Conservation (phyloP, 2,113 vertebrate species). For the Trematocara zebra region DNA sequence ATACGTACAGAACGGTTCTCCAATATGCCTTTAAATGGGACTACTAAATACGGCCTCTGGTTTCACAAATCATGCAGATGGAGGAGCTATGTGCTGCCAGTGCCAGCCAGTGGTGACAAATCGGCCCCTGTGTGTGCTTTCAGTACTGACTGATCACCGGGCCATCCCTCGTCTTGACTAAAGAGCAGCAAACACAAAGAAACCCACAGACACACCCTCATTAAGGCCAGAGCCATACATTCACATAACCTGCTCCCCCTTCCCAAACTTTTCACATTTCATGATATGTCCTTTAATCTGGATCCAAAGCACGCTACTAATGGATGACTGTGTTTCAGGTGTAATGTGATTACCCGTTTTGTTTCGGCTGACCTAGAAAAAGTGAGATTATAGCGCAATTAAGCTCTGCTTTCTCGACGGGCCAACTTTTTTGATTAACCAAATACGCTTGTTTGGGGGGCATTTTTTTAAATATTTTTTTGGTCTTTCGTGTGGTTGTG, state of each 20-base stretch:
- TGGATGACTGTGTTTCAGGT: constrained; percentile 38
- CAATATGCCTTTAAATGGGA: constrained; percentile 70
- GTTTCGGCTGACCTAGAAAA: constrained; percentile 52
- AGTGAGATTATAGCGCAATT: constrained; percentile 49
- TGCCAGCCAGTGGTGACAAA: constrained; percentile 67
- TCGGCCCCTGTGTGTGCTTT: constrained; percentile 60
- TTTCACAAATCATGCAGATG: constrained; percentile 70
- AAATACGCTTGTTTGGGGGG: background rate
- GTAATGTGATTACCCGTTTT: constrained; percentile 35
- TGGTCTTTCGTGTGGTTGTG: background rate
- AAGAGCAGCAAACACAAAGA: constrained; percentile 73
- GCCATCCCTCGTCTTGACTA: constrained; percentile 62
- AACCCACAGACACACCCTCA: constrained; percentile 63
- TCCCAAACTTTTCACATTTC: constrained; percentile 44
- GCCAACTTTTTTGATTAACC: constrained; percentile 7
- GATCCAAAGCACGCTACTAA: constrained; percentile 46
- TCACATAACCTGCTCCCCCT: constrained; percentile 27
- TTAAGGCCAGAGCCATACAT: constrained; percentile 66
- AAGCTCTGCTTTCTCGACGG: constrained; percentile 7
- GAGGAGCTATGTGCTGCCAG: constrained; percentile 62
- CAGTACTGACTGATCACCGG: constrained; percentile 69
- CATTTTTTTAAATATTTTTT: background rate
- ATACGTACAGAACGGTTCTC: constrained; percentile 32
- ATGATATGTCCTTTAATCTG: constrained; percentile 44
- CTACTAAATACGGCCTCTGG: constrained; percentile 67